Percentiles rank a stretch among this genome's conserved stretches.
Conservation (phyloP, 2,113 vertebrate species). For the Solea solea region DNA sequence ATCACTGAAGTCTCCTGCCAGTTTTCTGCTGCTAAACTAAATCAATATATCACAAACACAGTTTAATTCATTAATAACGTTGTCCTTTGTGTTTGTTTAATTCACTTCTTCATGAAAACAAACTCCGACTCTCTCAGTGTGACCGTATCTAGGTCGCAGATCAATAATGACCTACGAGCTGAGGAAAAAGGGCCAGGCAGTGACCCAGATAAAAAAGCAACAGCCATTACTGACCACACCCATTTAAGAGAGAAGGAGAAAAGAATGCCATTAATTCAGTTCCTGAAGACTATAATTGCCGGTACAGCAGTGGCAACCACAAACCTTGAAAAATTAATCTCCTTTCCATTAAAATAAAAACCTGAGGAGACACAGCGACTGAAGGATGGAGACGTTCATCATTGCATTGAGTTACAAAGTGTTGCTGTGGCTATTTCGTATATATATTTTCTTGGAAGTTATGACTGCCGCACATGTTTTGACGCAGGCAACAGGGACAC, state of each 20-base stretch:
- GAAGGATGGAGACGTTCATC: not conserved
- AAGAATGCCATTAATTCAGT: not conserved
- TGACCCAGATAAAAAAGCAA: conserved; percentile 13
- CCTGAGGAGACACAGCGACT: not conserved
- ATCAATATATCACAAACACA: too few relatives aligned
- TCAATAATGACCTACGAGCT: conserved; percentile 14
- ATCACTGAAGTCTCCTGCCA: too few relatives aligned
- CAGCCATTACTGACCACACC: conserved; percentile 4
- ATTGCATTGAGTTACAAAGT: conserved; percentile 25
- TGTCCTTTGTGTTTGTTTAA: too few relatives aligned
- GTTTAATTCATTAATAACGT: too few relatives aligned
- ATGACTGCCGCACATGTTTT: conserved; percentile 24
- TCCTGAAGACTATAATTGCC: not conserved
- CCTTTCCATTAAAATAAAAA: not conserved
- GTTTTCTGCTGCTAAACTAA: not conserved
- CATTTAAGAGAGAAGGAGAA: not conserved
- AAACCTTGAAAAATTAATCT: not conserved
- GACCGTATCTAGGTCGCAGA: not conserved
- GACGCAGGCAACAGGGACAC: conserved; percentile 23
- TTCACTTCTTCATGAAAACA: not conserved
- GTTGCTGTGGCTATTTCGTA: not conserved
- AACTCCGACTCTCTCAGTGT: not conserved
- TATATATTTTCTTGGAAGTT: conserved; percentile 18
- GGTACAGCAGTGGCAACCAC: not conserved
- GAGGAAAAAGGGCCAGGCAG: not conserved